Evolutionary conservation across 2,113 vertebrate genomes (phyloP), one percentile per base, ranked within the genome.

Genomic region (Elephas maximus): DNA sequence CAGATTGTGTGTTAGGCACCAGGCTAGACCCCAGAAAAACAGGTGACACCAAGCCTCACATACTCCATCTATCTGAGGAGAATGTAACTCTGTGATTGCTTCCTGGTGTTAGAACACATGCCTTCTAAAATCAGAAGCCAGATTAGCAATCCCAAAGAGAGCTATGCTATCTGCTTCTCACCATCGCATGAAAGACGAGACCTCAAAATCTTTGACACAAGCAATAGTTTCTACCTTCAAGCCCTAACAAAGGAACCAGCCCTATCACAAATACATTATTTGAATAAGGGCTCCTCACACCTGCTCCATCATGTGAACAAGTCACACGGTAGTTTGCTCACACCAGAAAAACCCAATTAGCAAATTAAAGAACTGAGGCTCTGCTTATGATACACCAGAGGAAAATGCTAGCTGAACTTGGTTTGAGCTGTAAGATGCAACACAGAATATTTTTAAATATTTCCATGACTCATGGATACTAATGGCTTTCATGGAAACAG

Each of bases 291-390:
- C 33, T 1, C 20, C 37, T 17, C 28, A 21, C 8, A 15, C 48
- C 10, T 48, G 48, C 41, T 11, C 62, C 41, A 15, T 8, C 1
- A 2, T 2, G 3, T 0, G 1, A 3, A 9, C 10, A 30, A 7
- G 48, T 48, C 57, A 33, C 8, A 0, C 0, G 1, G 30, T 37
- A 30, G n/a, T 18, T 53, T 37, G 4, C 33, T 24, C 93, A 6
- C 3, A 15, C 23, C n/a, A 48, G 78, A 73, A 82, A 60, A 74
- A 26, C 15, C 76, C 85, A 90, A 37, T 24, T 12, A 57, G 82
- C 77, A 51, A 67, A 21, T 2, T 0, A 3, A 21, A 60, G 37
- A 62, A 63, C 14, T 1, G 26, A 80, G 73, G 48, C 44, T 37
- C 76, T 5, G 33, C 41, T 7, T 6, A 10, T 2, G 10, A 21